These are phyloP conservation scores for Lycocerus yunnanus DNA, from an alignment of 2,888 invertebrate genomes.

Conservation along the genomic window DNA sequence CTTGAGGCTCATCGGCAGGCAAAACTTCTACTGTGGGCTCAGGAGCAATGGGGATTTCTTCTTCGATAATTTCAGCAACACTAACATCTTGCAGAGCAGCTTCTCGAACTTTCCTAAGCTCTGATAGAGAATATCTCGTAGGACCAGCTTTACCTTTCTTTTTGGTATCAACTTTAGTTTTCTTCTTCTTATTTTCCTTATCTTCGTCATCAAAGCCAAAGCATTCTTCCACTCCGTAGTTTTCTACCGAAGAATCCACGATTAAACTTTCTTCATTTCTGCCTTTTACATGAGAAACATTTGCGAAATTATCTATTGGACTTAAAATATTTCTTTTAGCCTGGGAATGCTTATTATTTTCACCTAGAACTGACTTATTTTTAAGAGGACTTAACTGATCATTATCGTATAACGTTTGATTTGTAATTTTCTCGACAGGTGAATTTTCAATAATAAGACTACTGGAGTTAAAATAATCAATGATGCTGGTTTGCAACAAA, in stretches of 20 bases:
- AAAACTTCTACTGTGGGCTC: neutral
- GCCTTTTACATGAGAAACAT: neutral
- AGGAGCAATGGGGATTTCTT: neutral
- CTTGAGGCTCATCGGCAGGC: neutral
- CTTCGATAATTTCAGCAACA: neutral
- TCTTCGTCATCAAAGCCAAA: constrained; percentile 21
- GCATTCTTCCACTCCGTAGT: neutral
- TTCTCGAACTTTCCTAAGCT: constrained; percentile 14
- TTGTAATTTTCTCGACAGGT: neutral
- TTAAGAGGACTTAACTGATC: constrained; percentile 2
- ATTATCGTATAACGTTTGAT: neutral
- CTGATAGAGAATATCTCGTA: constrained; percentile 14
- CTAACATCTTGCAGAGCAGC: neutral
- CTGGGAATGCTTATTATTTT: neutral
- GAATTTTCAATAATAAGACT: neutral
- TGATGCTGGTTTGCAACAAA: constrained; percentile 29
- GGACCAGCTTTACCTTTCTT: constrained; percentile 3
- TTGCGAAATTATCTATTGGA: neutral
- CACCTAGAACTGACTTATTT: neutral
- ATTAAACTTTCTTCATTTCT: neutral
- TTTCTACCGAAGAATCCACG: neutral
- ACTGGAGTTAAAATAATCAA: constrained; percentile 17
- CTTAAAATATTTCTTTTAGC: neutral
- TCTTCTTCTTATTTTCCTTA: constrained; percentile 11
- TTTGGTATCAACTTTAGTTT: neutral